Evolutionary conservation across 2,113 vertebrate species (phyloP), one percentile per base, ranked within the genome.

Genomic region (Hydrolagus affinis): DNA sequence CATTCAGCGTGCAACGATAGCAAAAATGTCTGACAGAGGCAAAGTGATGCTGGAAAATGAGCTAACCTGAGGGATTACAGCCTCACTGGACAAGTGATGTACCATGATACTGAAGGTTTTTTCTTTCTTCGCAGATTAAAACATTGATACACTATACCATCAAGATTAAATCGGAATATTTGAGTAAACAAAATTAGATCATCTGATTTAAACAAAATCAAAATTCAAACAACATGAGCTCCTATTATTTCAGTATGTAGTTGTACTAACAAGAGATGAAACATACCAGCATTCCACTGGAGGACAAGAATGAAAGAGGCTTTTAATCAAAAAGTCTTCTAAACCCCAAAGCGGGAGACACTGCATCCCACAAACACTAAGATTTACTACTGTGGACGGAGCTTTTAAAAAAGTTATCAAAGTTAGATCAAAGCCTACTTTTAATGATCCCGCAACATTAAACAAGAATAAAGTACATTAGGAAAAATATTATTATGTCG

Each of bases 361-460:
- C 6, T 44, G 44, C 44, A 44, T 44, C 44, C 44, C 1, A 44
- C 44, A 44, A 44, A 83, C 28, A 83, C 64, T 66, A 68, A 68
- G 60, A 83, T 66, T 66, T 83, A 83, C 62, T 66, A 83, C 78
- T 83, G 64, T 83, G 78, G 66, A 83, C 78, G 64, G 60, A 68
- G 15, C 30, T 78, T 62, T 71, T 73, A n/a, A 9, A 44, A 28
- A 80, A 80, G 77, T 64, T 64, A 64, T 80, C 60, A 80, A 80
- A 80, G 62, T 28, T 64, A 80, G 64, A 80, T 64, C 59, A 44
- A 44, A 44, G 44, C 1, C 66, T 68, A 66, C 21, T 83, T 83
- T 83, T 66, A 83, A 83, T 68, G 78, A 83, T 83, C 30, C 78
- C 11, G 7, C 77, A 64, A 28, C 62, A 62, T 80, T 28, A 14